Base-by-base conservation (phyloP, 2,113 vertebrate genomes). In the Verasper variegatus region DNA sequence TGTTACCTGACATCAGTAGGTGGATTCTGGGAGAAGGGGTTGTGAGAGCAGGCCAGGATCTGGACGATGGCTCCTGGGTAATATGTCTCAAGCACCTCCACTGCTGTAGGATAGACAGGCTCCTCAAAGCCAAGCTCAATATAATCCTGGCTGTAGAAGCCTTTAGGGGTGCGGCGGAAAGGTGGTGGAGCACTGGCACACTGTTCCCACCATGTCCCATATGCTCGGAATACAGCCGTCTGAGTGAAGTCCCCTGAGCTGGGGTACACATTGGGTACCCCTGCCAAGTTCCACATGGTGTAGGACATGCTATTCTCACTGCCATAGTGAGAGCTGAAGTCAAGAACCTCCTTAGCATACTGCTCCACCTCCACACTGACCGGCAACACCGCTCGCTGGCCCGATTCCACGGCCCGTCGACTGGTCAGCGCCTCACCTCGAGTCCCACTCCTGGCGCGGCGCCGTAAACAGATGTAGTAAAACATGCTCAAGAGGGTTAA, bases 401-500 rank as follows among this genome's bases (percentile, higher is more conserved):
- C 96, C 1, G 97, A 95, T 73, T 98, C 96, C 68, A 97, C 93
- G 15, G 97, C 96, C 89, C 97, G 95, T 57, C 96, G 96, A 92
- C 95, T 97, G 94, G 95, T 96, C 93, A 97, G 94, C 76, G 95
- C 94, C 83, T 99, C 97, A 26, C 97, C 96, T 88, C 98, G 94
- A 1, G 96, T 95, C 31, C 96, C 96, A 86, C 96, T 97, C 95
- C 97, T 97, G 95, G 97, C 97, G 94, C 96, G 96, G 82, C 97
- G 97, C 94, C 97, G 97, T 92, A 99, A 96, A 96, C 97, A 99
- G 87, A 98, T 97, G 92, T 99, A 99, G 95, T 99, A 99, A 96
- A 98, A 98, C 97, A 99, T 98, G 93, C 96, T 98, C 95, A 99
- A 93, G 92, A 97, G 94, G 93, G 98, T 99, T 96, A 99, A 94